These are phyloP conservation scores for Hyalella azteca DNA, from an alignment of 2,888 invertebrate species.

Conservation along the genomic window DNA sequence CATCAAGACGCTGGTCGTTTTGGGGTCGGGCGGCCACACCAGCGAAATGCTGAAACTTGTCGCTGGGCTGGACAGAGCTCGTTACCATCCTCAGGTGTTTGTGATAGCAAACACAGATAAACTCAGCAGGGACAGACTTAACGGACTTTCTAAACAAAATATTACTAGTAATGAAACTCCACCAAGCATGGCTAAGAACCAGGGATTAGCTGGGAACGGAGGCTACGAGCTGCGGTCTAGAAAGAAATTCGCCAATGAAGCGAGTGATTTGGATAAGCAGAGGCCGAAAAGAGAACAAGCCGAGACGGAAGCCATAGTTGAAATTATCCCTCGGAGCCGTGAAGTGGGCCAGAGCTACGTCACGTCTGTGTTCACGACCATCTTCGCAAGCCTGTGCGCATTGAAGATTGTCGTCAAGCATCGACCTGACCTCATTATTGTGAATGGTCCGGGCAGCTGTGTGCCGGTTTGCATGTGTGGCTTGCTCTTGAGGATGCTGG, in stretches of 20 bases:
- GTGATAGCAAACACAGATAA: constrained; percentile 78
- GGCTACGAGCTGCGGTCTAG: neutral
- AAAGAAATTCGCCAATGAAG: neutral
- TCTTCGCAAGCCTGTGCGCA: constrained; percentile 71
- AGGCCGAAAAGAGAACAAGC: neutral
- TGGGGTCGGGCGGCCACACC: constrained; percentile 84
- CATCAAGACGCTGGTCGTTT: constrained; percentile 50
- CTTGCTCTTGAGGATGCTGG: constrained; percentile 72
- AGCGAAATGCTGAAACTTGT: constrained; percentile 86
- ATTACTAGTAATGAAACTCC: neutral
- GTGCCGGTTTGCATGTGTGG: constrained; percentile 85
- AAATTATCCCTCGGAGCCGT: constrained; percentile 80
- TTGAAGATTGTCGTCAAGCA: constrained; percentile 61
- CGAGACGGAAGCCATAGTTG: constrained; percentile 62
- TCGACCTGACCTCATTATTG: constrained; percentile 81
- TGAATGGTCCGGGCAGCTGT: constrained; percentile 97
- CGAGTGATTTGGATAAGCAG: neutral
- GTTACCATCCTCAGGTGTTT: constrained; percentile 78
- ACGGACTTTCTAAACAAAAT: neutral
- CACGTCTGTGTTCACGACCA: constrained; percentile 78
- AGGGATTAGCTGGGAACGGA: no score
- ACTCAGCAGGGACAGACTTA: constrained; percentile 69
- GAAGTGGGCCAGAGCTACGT: constrained; percentile 85
- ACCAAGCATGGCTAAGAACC: no score
- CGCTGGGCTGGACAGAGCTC: constrained; percentile 69